Evolutionary conservation across 2,113 vertebrate species (phyloP).

Genomic region (Accipiter cooperii): DNA sequence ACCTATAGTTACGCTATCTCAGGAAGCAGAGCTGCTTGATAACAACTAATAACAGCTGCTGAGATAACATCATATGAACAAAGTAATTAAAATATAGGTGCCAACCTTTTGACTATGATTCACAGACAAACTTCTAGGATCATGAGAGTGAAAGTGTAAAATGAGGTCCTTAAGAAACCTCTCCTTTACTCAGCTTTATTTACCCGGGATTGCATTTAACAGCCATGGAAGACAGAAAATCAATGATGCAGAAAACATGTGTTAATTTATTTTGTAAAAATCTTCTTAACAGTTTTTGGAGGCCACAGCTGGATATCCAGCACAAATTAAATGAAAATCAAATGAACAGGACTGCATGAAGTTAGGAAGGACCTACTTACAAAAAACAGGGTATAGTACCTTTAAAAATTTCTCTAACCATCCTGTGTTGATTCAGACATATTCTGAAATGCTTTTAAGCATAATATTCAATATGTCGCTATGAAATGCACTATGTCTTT

Average conservation of each 20-base stretch:
- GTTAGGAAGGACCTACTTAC: not conserved
- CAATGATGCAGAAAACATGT: conserved; percentile 75
- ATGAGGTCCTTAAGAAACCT: not conserved
- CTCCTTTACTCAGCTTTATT: not conserved
- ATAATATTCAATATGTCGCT: not conserved
- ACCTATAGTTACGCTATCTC: not conserved
- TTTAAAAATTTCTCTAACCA: not conserved
- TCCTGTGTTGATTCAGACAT: not conserved
- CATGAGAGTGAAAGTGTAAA: not conserved
- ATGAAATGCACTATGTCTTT: not conserved
- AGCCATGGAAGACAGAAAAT: conserved; percentile 74
- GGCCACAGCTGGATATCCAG: not conserved
- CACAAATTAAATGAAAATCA: not conserved
- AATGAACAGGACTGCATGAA: not conserved
- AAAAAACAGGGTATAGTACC: not conserved
- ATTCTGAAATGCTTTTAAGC: not conserved
- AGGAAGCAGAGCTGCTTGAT: not conserved
- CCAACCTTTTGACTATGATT: not conserved
- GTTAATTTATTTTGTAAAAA: conserved; percentile 65
- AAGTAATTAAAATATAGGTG: not conserved
- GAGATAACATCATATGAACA: not conserved
- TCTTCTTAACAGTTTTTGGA: not conserved
- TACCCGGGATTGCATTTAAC: conserved; percentile 38
- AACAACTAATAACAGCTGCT: not conserved
- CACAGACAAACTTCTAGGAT: not conserved